A percentile compares a stretch with the other conserved stretches of the same genome.
phyloP scores from a whole-genome alignment of 2,113 vertebrate species.

The Oryzias curvinotus region DNA sequence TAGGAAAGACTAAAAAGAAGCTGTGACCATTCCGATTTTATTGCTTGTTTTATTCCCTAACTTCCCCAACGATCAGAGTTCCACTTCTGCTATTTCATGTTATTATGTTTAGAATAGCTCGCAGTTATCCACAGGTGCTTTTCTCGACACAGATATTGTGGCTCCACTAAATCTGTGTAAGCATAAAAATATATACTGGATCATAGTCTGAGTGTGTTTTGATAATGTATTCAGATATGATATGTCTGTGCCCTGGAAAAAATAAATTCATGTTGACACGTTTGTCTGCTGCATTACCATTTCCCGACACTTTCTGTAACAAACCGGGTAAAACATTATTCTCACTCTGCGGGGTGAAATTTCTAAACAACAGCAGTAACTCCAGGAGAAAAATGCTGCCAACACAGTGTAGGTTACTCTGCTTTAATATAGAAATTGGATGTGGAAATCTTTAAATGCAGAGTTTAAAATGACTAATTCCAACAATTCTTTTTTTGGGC shows the following conservation, averaged over 20 bases:
- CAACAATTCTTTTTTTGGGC: neutral
- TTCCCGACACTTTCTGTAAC: constrained; percentile 50
- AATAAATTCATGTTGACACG: constrained; percentile 73
- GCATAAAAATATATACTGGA: constrained; percentile 63
- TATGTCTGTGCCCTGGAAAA: constrained; percentile 67
- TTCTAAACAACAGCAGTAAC: constrained; percentile 61
- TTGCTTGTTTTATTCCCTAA: constrained; percentile 49
- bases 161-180: constrained; percentile 49
- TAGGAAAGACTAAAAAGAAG: constrained; percentile 41
- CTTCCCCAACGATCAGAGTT: constrained; percentile 53
- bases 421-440: constrained; percentile 5
- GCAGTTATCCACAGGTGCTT: constrained; percentile 58
- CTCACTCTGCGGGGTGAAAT: constrained; percentile 58
- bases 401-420: neutral
- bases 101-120: constrained; percentile 53
- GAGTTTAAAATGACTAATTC: no score
- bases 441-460: neutral
- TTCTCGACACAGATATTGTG: constrained; percentile 29
- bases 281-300: constrained; percentile 62
- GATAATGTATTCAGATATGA: constrained; percentile 72
- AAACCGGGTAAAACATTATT: constrained; percentile 57
- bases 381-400: constrained; percentile 26
- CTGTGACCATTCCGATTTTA: constrained; percentile 40
- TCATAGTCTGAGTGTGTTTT: constrained; percentile 61
- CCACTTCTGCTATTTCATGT: constrained; percentile 55